Base-by-base conservation (phyloP, 2,888 invertebrate genomes). In the Brachypterus glaber region DNA sequence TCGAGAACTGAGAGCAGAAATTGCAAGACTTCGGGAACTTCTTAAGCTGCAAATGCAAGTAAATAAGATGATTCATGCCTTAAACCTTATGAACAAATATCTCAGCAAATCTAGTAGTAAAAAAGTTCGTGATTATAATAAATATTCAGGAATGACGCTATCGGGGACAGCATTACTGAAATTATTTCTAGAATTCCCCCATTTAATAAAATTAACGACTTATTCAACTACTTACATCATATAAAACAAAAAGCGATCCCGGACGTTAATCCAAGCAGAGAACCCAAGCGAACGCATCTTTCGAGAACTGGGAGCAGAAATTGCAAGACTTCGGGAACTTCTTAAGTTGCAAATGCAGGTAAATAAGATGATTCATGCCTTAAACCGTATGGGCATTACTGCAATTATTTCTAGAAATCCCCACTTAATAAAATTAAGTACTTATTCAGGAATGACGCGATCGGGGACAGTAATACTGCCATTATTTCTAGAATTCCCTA, bases 211-310 rank as follows among this genome's bases (percentile, higher is more conserved):
- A n/a, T n/a, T n/a, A n/a, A n/a, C n/a, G n/a, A n/a, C n/a, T n/a
- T n/a, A n/a, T n/a, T n/a, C n/a, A n/a, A n/a, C n/a, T n/a, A n/a
- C n/a, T n/a, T n/a, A n/a, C n/a, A n/a, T n/a, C n/a, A n/a, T n/a
- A n/a, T n/a, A n/a, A n/a, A n/a, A n/a, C n/a, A n/a, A n/a, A n/a
- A n/a, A n/a, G n/a, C 70, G 77, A 52, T 75, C 76, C 58, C 70
- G 70, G 51, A 78, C 78, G 35, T 68, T 72, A 50, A 5, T 27
- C 4, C 68, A 77, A 48, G 76, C 76, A 63, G 77, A 78, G 64
- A 76, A 73, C 57, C 69, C 72, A 33, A 73, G 73, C 57, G 74
- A 74, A 41, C 67, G 64, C 43, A 67, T 72, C 37, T 77, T 79
- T 35, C 62, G 75, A 30, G 74, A 76, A 55, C 59, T 78, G 27